A percentile compares a stretch with the other conserved stretches of the same genome.
Conservation (phyloP, 2,797 vertebrate species). For the Zalophus californianus region DNA sequence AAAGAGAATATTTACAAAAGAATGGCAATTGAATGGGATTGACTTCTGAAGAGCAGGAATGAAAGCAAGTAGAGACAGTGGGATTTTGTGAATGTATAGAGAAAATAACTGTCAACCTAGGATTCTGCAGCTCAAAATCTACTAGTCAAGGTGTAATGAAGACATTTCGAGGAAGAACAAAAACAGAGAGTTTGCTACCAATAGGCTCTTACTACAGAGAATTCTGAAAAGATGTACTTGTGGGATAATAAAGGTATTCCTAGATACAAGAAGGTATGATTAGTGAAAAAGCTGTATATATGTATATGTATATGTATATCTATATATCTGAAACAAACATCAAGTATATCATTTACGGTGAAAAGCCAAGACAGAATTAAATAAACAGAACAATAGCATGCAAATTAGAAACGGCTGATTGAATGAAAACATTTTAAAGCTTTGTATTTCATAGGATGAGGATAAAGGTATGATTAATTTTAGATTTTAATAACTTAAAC, state of each 20-base stretch:
- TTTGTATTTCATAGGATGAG: background rate
- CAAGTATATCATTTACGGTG: background rate
- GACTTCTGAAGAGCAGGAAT: background rate
- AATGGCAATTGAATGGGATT: background rate
- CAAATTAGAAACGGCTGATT: background rate
- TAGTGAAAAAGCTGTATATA: background rate
- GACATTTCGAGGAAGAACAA: background rate
- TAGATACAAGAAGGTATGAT: background rate
- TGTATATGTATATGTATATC: background rate
- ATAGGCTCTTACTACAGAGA: background rate
- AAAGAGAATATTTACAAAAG: background rate
- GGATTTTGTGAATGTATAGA: background rate
- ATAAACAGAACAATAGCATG: background rate
- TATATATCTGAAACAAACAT: background rate
- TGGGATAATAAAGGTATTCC: background rate
- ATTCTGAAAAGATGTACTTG: background rate
- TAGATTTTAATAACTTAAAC: background rate
- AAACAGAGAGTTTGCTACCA: background rate
- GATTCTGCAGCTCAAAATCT: background rate
- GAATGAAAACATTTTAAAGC: background rate
- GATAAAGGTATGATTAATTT: constrained; percentile 17
- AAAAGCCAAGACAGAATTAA: background rate
- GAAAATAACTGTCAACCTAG: background rate
- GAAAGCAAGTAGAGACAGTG: background rate
- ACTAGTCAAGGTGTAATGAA: constrained; percentile 2